Evolutionary conservation across 2,888 invertebrate species (phyloP), one percentile per base, ranked within the genome.

Genomic region (Protonemura montana): DNA sequence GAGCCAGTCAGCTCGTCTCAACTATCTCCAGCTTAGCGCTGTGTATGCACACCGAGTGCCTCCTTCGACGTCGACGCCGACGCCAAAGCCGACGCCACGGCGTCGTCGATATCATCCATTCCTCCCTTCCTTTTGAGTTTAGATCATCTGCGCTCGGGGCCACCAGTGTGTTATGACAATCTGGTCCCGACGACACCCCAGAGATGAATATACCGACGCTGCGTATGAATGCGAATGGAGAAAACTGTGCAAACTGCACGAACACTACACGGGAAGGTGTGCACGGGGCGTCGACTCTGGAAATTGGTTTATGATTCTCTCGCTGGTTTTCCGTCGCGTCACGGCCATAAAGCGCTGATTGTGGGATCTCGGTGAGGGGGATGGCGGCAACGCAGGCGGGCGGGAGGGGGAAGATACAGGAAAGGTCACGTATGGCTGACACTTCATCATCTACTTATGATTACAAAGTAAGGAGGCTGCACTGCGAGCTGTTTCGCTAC

Each of bases 281-380:
- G 85, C 85, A 25, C n/a, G 82, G 30, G 29, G 78, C 30, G 81
- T 25, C 59, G 84, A 26, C 27, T 27, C 76, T 76, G 84, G 76
- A 86, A 86, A 86, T 86, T 86, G 86, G 35, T 86, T 86, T 86
- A 86, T 86, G 86, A 86, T 85, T 76, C 85, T 80, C 80, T 78
- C 21, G 85, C 80, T 81, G 59, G 81, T 78, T 30, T 59, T 3
- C 59, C 85, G 30, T 6, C 13, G 28, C 81, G 2, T 29, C 27
- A 28, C 59, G 86, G 86, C 41, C 80, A 86, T 86, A 86, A 86
- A 86, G 82, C 82, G 86, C 42, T 86, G 86, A 86, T 86, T 86
- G 86, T 82, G n/a, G 86, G 26, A 81, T 42, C 35, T 26, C 26
- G 83, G 26, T 5, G 83, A 26, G 59, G 42, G 41, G 26, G 26